Conservation (phyloP, 1,140 invertebrate species). For the Aphaenogaster ashmeadi region DNA sequence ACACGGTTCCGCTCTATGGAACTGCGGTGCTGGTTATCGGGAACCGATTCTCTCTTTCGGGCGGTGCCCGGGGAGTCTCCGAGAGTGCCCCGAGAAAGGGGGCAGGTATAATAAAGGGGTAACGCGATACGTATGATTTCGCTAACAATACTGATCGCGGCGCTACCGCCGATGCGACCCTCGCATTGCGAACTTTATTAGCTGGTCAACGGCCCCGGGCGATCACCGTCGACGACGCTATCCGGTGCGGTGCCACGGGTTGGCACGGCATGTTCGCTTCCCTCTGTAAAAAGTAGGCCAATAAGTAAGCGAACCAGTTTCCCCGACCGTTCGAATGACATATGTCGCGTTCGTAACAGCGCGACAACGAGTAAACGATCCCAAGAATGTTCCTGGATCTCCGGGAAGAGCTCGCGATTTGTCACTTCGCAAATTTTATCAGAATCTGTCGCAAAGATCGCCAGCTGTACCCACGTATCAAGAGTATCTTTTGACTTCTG, state of each 20-base stretch:
- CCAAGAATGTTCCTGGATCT: slow-evolving; percentile 24
- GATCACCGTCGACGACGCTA: slow-evolving; percentile 22
- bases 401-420: not conserved
- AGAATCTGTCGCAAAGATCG: not conserved
- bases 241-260: not conserved
- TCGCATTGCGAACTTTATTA: slow-evolving; percentile 60
- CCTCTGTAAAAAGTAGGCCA: slow-evolving; percentile 79
- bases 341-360: slow-evolving; percentile 56
- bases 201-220: slow-evolving; percentile 68
- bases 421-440: slow-evolving; percentile 12
- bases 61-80: not conserved
- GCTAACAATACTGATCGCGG: slow-evolving; percentile 40
- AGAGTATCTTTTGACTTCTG: not conserved
- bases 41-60: not conserved
- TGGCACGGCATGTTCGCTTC: slow-evolving; percentile 26
- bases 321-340: slow-evolving; percentile 73
- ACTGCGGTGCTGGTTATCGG: not conserved
- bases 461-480: not conserved
- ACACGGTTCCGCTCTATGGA: not conserved
- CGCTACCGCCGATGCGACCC: not conserved
- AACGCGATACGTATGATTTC: slow-evolving; percentile 32
- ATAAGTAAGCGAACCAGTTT: slow-evolving; percentile 80
- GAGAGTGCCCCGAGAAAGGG: not conserved
- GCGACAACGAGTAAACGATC: slow-evolving; percentile 26
- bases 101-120: slow-evolving; percentile 8